Evolutionary conservation across 2,888 invertebrate species (phyloP), one percentile per base, ranked within the genome.

Genomic region (Odiellus spinosus): DNA sequence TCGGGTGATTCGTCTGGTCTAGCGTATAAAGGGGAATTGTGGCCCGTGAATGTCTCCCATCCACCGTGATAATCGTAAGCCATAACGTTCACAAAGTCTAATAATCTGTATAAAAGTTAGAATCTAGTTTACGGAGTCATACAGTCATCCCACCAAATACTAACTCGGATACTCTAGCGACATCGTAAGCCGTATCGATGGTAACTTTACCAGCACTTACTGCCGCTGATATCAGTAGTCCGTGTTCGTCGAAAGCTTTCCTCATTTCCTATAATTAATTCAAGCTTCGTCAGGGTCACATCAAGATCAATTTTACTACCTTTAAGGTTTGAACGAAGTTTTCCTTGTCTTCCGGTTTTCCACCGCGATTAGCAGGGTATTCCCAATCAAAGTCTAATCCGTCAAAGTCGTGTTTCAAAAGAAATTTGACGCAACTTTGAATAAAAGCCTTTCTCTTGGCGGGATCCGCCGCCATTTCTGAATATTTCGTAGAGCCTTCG

Each of bases 151-250:
- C n/a, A 26, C 8, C 26, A 41, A 54, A n/a, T 21, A 58, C 62
- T 61, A 60, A 71, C 58, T 80, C 79, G 49, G 78, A 74, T 12
- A 88, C 68, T 53, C 76, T 74, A 5, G 74, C 69, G 12, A 88
- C 71, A 62, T 86, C 79, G 59, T 88, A 88, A 0, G 80, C 82
- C 1, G 72, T 66, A 52, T 83, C 79, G 59, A 85, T 82, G 0
- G 79, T 81, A 21, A 72, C 71, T 59, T 77, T 77, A 1, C 80
- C 78, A 0, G 84, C 83, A 2, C 83, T 82, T 36, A 88, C 72
- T 0, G 87, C 87, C 0, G 86, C 82, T 1, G 86, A 85, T 17
- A 88, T 64, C 8, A 85, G 68, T 50, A 80, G 74, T 10, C 76
- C 75, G 52, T 76, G 67, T 2, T 75, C 72, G 44, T 74, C 74